Evolutionary conservation across 2,113 vertebrate genomes (phyloP), one percentile per base, ranked within the genome.

Genomic region (Dicerorhinus sumatrensis): DNA sequence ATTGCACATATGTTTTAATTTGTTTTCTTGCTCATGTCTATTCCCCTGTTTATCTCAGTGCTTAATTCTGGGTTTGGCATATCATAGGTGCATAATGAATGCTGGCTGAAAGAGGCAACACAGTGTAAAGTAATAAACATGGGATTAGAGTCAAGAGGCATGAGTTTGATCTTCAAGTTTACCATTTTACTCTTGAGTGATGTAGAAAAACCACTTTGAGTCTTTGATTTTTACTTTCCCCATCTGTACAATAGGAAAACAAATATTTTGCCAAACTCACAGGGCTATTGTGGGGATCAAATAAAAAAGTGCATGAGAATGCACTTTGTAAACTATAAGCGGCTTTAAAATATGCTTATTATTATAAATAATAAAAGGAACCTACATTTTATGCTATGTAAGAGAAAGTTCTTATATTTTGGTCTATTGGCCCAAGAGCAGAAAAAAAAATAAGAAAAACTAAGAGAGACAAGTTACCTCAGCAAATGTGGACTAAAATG

Each of bases 401-500:
- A 93, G 29, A 77, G 73, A 95, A 73, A 92, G 42, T 46, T 72
- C 16, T 91, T 25, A 81, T 2, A 46, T 58, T 63, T 73, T 89
- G 8, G 13, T 83, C 48, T 79, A 25, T 63, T 90, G 18, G 9
- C 25, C 89, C 31, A 80, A 79, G 18, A 81, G 48, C 56, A 56
- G 62, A 89, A 89, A 94, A 70, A 70, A 56, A 8, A 39, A 82
- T 48, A 72, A 90, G 14, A 20, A 91, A 83, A 94, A 70, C 31
- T 86, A 84, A 89, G 42, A 97, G 21, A 92, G n/a, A 46, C 6
- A 92, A 87, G 36, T 33, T 77, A 80, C 58, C 31, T 79, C 76
- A 73, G 58, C 75, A 94, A 94, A 79, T 51, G 20, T 79, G 69
- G 31, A 83, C 7, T 82, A 77, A 86, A 95, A 92, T 91, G 13